Evolutionary conservation across 2,888 invertebrate genomes (phyloP), one percentile per base, ranked within the genome.

Genomic region (Micoletzkya japonica): DNA sequence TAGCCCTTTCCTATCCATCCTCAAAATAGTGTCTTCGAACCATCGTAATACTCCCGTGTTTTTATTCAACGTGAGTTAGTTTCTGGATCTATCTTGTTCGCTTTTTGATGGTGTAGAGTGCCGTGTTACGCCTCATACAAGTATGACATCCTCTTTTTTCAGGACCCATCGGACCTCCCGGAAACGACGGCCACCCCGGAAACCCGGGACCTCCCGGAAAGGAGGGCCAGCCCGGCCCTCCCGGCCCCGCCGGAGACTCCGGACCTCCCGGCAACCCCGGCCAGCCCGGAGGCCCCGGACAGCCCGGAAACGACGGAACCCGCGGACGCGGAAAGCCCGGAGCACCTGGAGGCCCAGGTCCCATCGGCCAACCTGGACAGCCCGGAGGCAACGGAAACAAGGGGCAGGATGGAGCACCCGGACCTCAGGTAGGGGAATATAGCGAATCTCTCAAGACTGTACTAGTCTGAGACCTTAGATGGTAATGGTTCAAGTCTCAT

Each of bases 351-450:
- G 61, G 70, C 28, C 73, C 70, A 10, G 78, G 78, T 70, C 73
- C 72, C 32, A 39, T 67, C 70, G 66, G 64, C 44, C 67, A 54
- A 66, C 57, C 60, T 61, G 44, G 73, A 56, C 64, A 54, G 50
- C 50, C 69, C 71, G 54, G 73, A 68, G 17, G 70, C 66, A 26
- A 3, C 61, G 79, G 68, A 39, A 68, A 68, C 68, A 57, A 58
- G 57, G 68, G 77, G 76, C 70, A 70, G 10, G 73, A 76, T 60
- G 80, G 78, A 74, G 73, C 76, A 20, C 67, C 75, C 67, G 68
- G 68, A 58, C 68, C 57, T 49, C 68, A 68, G 58, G 77, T 60
- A 6, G 32, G 39, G n/a, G n/a, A 50, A 63, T 6, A n/a, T 52
- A 6, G 32, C 49, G 34, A 32, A 63, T 50, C 24, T 17, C 26